Percentiles rank a stretch among this genome's conserved stretches.
phyloP scores from a whole-genome alignment of 2,797 vertebrate genomes.

The Microhierax caerulescens region DNA sequence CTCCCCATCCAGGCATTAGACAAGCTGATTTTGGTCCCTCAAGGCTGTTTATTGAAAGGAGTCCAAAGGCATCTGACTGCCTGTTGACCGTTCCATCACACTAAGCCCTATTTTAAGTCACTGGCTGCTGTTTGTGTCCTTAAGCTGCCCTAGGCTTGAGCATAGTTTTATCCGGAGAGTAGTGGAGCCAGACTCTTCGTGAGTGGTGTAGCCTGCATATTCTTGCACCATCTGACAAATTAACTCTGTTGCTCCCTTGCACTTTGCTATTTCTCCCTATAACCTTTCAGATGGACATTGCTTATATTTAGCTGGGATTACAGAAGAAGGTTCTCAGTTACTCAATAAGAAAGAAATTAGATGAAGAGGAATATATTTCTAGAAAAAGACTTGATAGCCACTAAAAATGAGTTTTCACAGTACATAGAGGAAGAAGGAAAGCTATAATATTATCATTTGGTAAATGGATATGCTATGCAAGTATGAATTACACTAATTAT shows the following conservation, averaged over 20 bases:
- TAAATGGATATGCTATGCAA: neutral
- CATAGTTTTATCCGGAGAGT: neutral
- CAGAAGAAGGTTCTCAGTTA: neutral
- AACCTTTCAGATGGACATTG: neutral
- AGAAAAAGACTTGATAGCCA: neutral
- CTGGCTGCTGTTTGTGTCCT: neutral
- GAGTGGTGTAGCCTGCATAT: neutral
- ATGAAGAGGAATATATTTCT: neutral
- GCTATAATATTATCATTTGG: neutral
- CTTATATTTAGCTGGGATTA: neutral
- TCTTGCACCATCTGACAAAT: neutral
- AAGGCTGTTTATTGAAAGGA: neutral
- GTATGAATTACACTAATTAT: neutral
- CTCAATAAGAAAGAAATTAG: neutral
- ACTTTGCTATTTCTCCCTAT: neutral
- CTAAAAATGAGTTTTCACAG: neutral
- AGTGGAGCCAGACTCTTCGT: neutral
- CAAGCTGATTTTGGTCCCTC: neutral
- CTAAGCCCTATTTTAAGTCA: neutral
- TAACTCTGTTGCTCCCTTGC: neutral
- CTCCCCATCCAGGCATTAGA: neutral
- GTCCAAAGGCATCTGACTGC: neutral
- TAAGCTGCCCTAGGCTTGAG: neutral
- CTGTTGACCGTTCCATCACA: neutral
- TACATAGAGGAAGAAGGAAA: neutral